Evolutionary conservation across 1,140 invertebrate genomes (phyloP).

Genomic region (Grapholita molesta): DNA sequence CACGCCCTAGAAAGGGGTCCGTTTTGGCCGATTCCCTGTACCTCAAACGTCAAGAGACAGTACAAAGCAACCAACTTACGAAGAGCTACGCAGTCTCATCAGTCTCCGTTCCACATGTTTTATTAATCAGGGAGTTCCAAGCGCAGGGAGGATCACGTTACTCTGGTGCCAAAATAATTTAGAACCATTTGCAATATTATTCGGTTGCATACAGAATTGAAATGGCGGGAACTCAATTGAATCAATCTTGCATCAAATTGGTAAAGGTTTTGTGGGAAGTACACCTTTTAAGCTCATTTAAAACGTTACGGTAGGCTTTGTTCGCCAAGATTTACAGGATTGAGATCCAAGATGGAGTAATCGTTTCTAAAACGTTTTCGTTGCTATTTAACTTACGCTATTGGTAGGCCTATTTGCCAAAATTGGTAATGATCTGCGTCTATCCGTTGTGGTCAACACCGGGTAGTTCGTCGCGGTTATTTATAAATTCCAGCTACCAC

Average conservation of each 20-base stretch:
- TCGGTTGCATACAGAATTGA: slow-evolving; percentile 62
- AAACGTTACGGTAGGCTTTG: slow-evolving; percentile 2
- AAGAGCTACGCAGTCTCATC: slow-evolving; percentile 34
- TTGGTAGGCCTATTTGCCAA: too few relatives aligned
- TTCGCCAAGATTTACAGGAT: too few relatives aligned
- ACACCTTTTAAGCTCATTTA: slow-evolving; percentile 31
- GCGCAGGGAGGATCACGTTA: slow-evolving; percentile 37
- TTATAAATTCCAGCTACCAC: too few relatives aligned
- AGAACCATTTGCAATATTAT: slow-evolving; percentile 58
- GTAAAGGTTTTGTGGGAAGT: slow-evolving; percentile 43
- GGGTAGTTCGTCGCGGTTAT: too few relatives aligned
- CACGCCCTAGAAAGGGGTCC: slow-evolving; percentile 69
- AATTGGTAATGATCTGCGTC: too few relatives aligned
- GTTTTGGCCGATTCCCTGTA: slow-evolving; percentile 56
- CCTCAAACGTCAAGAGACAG: slow-evolving; percentile 67
- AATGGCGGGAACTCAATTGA: slow-evolving; percentile 57
- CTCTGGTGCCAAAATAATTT: slow-evolving; percentile 40
- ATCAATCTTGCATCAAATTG: slow-evolving; percentile 69
- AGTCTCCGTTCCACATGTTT: slow-evolving; percentile 28
- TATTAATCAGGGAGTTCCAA: slow-evolving; percentile 21
- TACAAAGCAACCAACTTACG: slow-evolving; percentile 50
- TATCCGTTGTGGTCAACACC: too few relatives aligned
- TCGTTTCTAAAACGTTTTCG: too few relatives aligned
- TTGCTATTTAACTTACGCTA: too few relatives aligned
- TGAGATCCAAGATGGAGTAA: too few relatives aligned